These are phyloP conservation scores for Agraylea sexmaculata DNA, from an alignment of 1,140 invertebrate species.

Conservation along the genomic window DNA sequence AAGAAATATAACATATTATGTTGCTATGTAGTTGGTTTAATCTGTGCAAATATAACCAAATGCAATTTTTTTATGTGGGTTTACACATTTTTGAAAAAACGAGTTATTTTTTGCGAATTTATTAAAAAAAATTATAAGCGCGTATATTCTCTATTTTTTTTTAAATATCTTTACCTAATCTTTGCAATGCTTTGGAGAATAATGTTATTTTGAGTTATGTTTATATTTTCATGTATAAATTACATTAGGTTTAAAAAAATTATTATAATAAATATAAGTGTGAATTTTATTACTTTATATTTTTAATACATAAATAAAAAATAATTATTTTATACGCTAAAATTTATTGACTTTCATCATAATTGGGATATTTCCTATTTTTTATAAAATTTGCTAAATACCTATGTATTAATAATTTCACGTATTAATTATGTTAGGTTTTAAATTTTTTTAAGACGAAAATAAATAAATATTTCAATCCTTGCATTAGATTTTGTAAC, in stretches of 20 bases:
- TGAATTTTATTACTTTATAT: background rate
- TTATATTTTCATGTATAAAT: background rate
- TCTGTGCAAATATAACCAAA: no score
- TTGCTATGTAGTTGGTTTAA: no score
- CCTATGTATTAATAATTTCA: background rate
- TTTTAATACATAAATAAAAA: background rate
- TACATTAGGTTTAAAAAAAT: background rate
- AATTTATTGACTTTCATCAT: background rate
- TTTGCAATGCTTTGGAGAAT: no score
- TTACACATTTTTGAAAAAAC: no score
- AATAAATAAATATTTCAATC: background rate
- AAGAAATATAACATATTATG: no score
- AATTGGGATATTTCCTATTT: background rate
- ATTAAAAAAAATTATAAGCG: no score
- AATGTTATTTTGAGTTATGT: background rate
- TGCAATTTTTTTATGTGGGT: no score
- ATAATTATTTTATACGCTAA: background rate
- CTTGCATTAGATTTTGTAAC: no score
- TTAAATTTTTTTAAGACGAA: background rate
- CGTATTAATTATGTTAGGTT: background rate
- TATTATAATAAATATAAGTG: background rate
- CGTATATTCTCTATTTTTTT: no score
- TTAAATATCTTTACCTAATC: no score
- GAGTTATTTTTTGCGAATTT: no score
- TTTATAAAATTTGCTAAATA: background rate